phyloP scores from a whole-genome alignment of 1,140 invertebrate species.

The Melitaea cinxia region DNA sequence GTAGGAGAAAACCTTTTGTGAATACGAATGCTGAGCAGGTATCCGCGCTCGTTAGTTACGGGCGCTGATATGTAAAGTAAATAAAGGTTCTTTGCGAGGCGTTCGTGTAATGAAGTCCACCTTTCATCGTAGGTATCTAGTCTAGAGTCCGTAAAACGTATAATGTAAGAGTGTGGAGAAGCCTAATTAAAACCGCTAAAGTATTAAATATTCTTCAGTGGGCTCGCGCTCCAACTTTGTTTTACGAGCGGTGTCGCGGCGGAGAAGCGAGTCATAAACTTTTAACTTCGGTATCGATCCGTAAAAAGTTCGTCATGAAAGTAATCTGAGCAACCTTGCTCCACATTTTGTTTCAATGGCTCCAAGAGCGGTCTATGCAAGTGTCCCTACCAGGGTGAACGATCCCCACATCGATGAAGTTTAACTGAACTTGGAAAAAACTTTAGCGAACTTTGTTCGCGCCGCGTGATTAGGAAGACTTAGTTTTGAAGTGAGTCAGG shows the following conservation, averaged over 20 bases:
- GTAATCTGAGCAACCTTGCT: constrained; percentile 78
- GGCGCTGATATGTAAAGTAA: constrained; percentile 76
- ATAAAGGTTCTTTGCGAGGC: constrained; percentile 69
- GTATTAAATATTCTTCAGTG: constrained; percentile 38
- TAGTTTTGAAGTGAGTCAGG: constrained; percentile 79
- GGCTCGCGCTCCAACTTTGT: constrained; percentile 38
- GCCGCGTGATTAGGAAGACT: constrained; percentile 81
- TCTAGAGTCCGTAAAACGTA: constrained; percentile 23
- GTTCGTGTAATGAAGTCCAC: constrained; percentile 51
- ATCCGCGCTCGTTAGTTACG: constrained; percentile 76
- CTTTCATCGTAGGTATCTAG: constrained; percentile 38
- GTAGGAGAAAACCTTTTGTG: constrained; percentile 77
- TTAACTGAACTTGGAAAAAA: constrained; percentile 79
- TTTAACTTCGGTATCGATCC: constrained; percentile 76
- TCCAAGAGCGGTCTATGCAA: constrained; percentile 69
- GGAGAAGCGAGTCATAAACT: constrained; percentile 61
- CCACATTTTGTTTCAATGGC: constrained; percentile 77
- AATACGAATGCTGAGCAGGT: constrained; percentile 79
- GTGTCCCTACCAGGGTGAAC: constrained; percentile 76
- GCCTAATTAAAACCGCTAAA: constrained; percentile 47
- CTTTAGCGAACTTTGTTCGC: constrained; percentile 73
- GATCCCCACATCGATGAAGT: constrained; percentile 77
- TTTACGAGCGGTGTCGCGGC: constrained; percentile 58
- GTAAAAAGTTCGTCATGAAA: constrained; percentile 73
- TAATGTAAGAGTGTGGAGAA: constrained; percentile 24